Conservation (phyloP, 1,140 invertebrate species). For the Caenorhabditis tropicalis region DNA sequence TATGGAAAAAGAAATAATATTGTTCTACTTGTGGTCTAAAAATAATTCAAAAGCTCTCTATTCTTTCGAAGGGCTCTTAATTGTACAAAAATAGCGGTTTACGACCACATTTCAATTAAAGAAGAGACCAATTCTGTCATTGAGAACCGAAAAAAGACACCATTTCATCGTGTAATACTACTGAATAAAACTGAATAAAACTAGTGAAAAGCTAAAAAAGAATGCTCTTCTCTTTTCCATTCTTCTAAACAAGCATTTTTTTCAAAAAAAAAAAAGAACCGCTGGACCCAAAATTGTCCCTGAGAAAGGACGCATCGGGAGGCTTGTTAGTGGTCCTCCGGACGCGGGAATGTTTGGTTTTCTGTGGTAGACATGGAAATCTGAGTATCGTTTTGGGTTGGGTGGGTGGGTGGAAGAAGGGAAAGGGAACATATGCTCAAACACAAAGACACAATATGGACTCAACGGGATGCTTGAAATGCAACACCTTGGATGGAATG, state of each 20-base stretch:
- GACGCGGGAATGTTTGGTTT: constrained; percentile 28
- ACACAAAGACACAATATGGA: constrained; percentile 28
- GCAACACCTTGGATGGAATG: constrained; percentile 36
- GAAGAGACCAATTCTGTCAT: too few species aligned
- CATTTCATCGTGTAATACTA: too few species aligned
- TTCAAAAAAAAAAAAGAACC: neutral
- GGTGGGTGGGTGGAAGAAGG: neutral
- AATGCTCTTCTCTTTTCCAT: neutral
- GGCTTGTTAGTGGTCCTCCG: neutral
- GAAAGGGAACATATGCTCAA: neutral
- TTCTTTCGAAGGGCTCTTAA: too few species aligned
- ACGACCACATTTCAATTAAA: too few species aligned
- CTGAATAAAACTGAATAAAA: too few species aligned
- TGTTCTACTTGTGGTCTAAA: too few species aligned
- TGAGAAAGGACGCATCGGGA: neutral
- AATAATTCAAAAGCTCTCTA: too few species aligned
- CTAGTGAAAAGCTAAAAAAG: neutral
- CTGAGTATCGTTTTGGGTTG: constrained; percentile 12
- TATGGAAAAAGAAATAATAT: too few species aligned
- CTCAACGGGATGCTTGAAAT: constrained; percentile 13
- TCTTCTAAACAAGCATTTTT: neutral
- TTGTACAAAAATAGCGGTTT: too few species aligned
- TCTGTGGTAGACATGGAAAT: constrained; percentile 21
- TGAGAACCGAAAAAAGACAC: too few species aligned
- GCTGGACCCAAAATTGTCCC: neutral